Percentiles rank a stretch among this genome's conserved stretches.
These are phyloP conservation scores for Labrus mixtus DNA, from an alignment of 2,113 vertebrate genomes.

Conservation along the genomic window DNA sequence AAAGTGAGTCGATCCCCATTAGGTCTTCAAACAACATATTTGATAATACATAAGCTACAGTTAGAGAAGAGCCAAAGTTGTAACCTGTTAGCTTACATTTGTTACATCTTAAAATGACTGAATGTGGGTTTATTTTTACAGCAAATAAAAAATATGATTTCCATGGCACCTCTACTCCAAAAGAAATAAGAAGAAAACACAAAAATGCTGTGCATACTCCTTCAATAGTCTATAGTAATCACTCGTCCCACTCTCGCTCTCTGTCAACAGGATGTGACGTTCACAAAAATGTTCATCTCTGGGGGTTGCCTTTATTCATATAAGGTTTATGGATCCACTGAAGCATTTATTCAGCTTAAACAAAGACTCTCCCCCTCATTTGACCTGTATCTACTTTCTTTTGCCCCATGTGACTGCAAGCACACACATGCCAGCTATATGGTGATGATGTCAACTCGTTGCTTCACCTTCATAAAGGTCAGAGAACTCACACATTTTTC, in stretches of 20 bases:
- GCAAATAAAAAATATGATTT: too few relatives aligned
- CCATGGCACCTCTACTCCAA: too few relatives aligned
- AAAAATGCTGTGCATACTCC: neutral
- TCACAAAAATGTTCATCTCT: neutral
- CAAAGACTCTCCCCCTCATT: slow-evolving; percentile 43
- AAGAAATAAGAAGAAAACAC: too few relatives aligned
- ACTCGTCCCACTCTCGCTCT: neutral
- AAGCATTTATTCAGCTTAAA: slow-evolving; percentile 36
- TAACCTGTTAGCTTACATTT: too few relatives aligned
- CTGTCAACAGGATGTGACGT: neutral
- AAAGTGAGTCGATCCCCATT: too few relatives aligned
- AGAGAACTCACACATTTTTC: slow-evolving; percentile 70
- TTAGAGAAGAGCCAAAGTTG: too few relatives aligned
- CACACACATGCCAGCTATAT: slow-evolving; percentile 52
- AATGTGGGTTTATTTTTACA: too few relatives aligned
- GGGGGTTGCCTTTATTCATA: slow-evolving; percentile 23
- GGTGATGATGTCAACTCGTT: slow-evolving; percentile 69
- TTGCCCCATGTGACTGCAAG: slow-evolving; percentile 57
- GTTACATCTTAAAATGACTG: too few relatives aligned
- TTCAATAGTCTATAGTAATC: neutral
- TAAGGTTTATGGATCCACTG: slow-evolving; percentile 25
- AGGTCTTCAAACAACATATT: too few relatives aligned
- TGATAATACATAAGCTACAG: too few relatives aligned
- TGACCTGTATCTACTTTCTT: slow-evolving; percentile 64
- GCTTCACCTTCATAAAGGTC: slow-evolving; percentile 76